A percentile compares a stretch with the other conserved stretches of the same genome.
Evolutionary conservation across 2,888 invertebrate species (phyloP).

Genomic region (Eupithecia dodoneata): DNA sequence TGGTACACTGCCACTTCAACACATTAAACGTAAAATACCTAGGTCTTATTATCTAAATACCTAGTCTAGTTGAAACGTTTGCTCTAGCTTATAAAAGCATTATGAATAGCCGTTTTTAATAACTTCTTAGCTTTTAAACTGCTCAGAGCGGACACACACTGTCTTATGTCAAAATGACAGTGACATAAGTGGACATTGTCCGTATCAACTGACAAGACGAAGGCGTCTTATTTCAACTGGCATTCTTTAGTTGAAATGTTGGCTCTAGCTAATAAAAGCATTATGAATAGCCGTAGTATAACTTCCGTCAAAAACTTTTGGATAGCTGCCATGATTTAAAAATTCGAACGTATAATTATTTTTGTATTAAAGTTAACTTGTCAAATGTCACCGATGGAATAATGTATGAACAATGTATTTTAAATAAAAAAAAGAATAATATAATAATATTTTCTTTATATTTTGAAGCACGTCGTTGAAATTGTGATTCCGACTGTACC

Average conservation of each 20-base stretch:
- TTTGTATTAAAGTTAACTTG: constrained; percentile 11
- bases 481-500: background rate
- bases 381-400: background rate
- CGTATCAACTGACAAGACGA: background rate
- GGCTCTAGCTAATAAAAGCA: constrained; percentile 53
- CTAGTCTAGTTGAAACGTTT: constrained; percentile 14
- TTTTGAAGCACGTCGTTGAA: background rate
- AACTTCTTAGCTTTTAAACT: constrained; percentile 21
- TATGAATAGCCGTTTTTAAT: constrained; percentile 52
- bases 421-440: background rate
- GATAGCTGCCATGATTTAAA: constrained; percentile 22
- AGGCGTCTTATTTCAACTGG: background rate
- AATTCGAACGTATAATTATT: constrained; percentile 3
- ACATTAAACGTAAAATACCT: too few species aligned
- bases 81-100: constrained; percentile 54
- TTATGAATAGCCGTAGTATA: constrained; percentile 52
- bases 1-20: too few species aligned
- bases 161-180: constrained; percentile 9
- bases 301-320: constrained; percentile 41
- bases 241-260: constrained; percentile 22
- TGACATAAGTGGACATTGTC: background rate
- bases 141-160: background rate
- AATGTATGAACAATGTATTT: background rate
- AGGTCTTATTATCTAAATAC: too few species aligned
- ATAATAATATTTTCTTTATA: background rate